phyloP scores from a whole-genome alignment of 1,140 invertebrate genomes.

The Maniola jurtina region DNA sequence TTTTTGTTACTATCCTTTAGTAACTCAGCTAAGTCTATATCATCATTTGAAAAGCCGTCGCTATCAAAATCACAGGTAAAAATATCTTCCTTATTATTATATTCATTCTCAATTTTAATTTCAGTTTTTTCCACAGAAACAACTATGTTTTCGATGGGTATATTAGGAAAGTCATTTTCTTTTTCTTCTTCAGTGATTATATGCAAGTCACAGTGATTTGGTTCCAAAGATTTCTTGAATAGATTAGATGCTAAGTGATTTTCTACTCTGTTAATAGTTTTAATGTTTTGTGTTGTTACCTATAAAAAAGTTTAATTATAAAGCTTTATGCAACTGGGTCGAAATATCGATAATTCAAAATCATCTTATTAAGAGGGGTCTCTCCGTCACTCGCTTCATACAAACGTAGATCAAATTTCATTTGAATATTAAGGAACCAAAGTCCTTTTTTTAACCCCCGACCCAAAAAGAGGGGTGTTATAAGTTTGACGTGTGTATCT shows the following conservation, averaged over 20 bases:
- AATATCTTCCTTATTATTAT: neutral
- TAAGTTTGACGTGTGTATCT: too few relatives aligned
- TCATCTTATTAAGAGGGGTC: too few relatives aligned
- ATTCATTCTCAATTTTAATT: neutral
- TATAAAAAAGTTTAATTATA: conserved; percentile 35
- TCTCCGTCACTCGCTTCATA: too few relatives aligned
- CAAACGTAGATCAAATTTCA: too few relatives aligned
- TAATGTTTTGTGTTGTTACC: conserved; percentile 47
- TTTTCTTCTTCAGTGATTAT: neutral
- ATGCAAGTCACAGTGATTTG: conserved; percentile 39
- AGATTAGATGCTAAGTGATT: conserved; percentile 41
- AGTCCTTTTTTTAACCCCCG: too few relatives aligned
- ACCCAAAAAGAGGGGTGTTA: too few relatives aligned
- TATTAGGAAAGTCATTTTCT: neutral
- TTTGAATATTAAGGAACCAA: too few relatives aligned
- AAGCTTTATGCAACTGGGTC: too few relatives aligned
- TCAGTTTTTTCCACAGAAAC: neutral
- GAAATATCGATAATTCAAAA: too few relatives aligned
- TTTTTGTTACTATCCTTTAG: too few relatives aligned
- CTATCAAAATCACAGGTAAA: neutral
- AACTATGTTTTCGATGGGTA: neutral
- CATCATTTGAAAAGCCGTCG: neutral
- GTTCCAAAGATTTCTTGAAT: conserved; percentile 23
- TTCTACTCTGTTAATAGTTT: conserved; percentile 43
- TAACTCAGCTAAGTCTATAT: neutral